A percentile compares a stretch with the other conserved stretches of the same genome.
phyloP scores from a whole-genome alignment of 2,888 invertebrate genomes.

The Cephus pygmeus region DNA sequence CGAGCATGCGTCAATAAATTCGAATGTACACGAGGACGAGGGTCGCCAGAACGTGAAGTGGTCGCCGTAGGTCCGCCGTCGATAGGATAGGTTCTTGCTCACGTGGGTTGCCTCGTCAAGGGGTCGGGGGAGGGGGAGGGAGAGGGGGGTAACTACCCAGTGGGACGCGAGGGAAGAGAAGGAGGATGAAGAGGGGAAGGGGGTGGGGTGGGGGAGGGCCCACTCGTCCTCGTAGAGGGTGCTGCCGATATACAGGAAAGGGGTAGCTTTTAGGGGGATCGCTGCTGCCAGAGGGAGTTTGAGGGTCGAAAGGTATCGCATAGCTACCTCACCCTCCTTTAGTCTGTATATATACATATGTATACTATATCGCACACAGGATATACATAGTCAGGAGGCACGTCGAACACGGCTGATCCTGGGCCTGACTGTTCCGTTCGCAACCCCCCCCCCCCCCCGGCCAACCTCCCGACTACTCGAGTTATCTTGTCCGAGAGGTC shows the following conservation, averaged over 20 bases:
- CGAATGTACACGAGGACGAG: conserved; percentile 61
- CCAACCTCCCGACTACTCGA: conserved; percentile 32
- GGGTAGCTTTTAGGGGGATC: neutral
- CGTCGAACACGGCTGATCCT: neutral
- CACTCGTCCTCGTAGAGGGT: neutral
- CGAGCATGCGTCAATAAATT: conserved; percentile 64
- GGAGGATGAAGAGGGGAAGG: neutral
- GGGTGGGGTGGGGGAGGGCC: neutral
- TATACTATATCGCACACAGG: neutral
- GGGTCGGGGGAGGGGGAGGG: neutral
- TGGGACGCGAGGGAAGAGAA: conserved; percentile 9
- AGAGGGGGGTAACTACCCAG: conserved; percentile 7
- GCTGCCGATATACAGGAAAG: neutral
- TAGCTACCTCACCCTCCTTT: conserved; percentile 22
- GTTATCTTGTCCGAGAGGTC: conserved; percentile 36
- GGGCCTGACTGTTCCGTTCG: conserved; percentile 16
- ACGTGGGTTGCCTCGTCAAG: neutral
- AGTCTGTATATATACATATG: neutral
- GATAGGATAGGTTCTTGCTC: conserved; percentile 19
- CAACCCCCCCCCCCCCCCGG: conserved; percentile 4
- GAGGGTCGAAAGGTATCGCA: conserved; percentile 25
- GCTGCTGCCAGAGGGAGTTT: conserved; percentile 34
- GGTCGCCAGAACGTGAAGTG: conserved; percentile 62
- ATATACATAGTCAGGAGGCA: neutral
- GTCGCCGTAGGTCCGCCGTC: conserved; percentile 45